Conservation (phyloP, 2,113 vertebrate species). For the Probosciger aterrimus region DNA sequence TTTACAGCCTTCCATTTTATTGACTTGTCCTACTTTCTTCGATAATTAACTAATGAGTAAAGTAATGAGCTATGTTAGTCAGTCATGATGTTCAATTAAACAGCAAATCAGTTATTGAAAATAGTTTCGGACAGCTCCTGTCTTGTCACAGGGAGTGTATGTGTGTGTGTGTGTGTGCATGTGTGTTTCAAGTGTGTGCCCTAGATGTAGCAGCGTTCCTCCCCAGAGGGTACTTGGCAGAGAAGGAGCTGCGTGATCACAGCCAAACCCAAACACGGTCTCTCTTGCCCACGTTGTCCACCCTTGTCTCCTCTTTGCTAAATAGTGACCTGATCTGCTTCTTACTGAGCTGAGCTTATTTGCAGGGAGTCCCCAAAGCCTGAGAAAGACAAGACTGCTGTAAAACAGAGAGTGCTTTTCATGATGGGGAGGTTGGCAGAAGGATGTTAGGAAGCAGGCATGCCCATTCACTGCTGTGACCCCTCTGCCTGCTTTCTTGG, state of each 20-base stretch:
- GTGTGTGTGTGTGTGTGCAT: conserved; percentile 14
- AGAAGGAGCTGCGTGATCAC: neutral
- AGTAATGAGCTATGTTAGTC: conserved; percentile 99
- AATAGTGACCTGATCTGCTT: accelerated
- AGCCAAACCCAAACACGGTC: neutral
- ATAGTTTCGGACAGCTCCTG: conserved; percentile 89
- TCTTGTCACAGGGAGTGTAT: conserved; percentile 47
- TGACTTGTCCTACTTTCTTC: conserved; percentile 99
- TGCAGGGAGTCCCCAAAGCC: neutral
- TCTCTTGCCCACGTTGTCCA: too few species aligned
- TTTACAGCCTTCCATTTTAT: conserved; percentile 99
- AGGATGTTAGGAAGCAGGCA: accelerated
- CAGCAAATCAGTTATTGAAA: conserved; percentile 99
- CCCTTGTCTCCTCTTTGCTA: accelerated
- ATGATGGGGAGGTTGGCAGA: accelerated
- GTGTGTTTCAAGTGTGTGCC: neutral
- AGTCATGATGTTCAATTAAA: conserved; percentile 99
- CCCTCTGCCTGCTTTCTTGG: neutral
- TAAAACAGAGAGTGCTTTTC: accelerated
- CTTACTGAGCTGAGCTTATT: neutral
- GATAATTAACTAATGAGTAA: conserved; percentile 99
- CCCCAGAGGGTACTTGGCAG: neutral
- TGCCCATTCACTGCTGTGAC: neutral
- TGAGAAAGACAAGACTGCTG: neutral
- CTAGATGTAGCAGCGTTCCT: conserved; percentile 34